Conservation (phyloP, 2,113 vertebrate genomes). For the Labeo catla region DNA sequence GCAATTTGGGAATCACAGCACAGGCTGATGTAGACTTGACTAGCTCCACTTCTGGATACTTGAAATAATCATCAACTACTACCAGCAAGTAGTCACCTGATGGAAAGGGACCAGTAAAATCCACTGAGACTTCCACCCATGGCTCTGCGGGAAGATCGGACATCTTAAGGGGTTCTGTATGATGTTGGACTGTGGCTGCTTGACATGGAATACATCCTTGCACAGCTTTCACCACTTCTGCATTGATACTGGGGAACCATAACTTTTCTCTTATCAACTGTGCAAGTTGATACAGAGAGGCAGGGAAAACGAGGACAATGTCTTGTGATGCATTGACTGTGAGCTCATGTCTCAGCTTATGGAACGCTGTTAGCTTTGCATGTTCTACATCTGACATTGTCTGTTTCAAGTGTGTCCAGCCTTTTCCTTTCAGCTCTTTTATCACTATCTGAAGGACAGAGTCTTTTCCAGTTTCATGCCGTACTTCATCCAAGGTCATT, state of each 20-base stretch:
- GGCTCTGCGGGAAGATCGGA: background rate
- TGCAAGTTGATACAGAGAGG: background rate
- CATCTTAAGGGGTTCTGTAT: background rate
- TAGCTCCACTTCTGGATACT: background rate
- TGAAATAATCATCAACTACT: background rate
- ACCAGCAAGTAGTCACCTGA: background rate
- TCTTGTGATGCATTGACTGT: background rate
- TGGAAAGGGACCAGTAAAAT: background rate
- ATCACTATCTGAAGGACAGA: background rate
- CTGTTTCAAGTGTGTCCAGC: too few relatives aligned
- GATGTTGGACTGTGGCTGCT: background rate
- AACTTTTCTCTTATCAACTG: background rate
- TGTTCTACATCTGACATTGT: too few relatives aligned
- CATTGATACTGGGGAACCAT: background rate
- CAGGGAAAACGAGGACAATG: background rate
- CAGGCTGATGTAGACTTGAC: too few relatives aligned
- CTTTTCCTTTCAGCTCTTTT: background rate
- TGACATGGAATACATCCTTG: background rate
- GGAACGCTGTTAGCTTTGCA: too few relatives aligned
- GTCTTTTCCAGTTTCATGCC: background rate
- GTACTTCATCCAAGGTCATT: background rate
- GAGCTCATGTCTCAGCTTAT: too few relatives aligned
- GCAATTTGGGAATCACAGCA: too few relatives aligned
- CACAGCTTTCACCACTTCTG: background rate
- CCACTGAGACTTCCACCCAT: background rate